Percentiles rank a stretch among this genome's conserved stretches.
These are phyloP conservation scores for Turdus rufiventris DNA, from an alignment of 2,113 vertebrate genomes.

Conservation along the genomic window DNA sequence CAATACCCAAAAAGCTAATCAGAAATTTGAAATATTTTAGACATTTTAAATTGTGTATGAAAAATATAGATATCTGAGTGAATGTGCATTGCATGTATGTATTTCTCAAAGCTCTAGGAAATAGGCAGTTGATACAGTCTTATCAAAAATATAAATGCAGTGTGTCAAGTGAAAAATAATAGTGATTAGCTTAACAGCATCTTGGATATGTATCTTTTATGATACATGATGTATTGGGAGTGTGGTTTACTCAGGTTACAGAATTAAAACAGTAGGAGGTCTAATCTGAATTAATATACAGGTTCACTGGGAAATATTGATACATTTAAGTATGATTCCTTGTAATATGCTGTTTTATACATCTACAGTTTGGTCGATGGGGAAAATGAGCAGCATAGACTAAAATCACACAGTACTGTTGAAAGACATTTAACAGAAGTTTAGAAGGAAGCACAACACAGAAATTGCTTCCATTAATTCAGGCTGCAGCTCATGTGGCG, in stretches of 20 bases:
- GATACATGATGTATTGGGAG: neutral
- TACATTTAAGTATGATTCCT: constrained; percentile 12
- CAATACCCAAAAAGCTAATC: neutral
- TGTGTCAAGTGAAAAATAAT: constrained; percentile 45
- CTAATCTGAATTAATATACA: constrained; percentile 50
- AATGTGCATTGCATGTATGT: neutral
- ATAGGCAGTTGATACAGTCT: neutral
- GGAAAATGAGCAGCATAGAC: neutral
- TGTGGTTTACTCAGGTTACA: constrained; percentile 22
- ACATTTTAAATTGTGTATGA: neutral
- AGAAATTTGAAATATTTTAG: neutral
- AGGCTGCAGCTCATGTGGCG: neutral
- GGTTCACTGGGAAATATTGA: constrained; percentile 31
- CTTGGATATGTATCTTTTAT: neutral
- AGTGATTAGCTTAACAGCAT: constrained; percentile 15
- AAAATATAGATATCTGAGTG: neutral
- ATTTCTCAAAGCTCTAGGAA: neutral
- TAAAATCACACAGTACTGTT: constrained; percentile 5
- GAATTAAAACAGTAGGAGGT: constrained; percentile 40
- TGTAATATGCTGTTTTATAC: neutral
- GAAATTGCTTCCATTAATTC: constrained; percentile 1
- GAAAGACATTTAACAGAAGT: neutral
- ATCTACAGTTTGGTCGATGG: neutral
- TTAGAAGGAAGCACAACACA: neutral
- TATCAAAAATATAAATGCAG: constrained; percentile 1